Percentiles rank a stretch among this genome's conserved stretches.
These are phyloP conservation scores for Anarrhichthys ocellatus DNA, from an alignment of 2,113 vertebrate species.

Conservation along the genomic window DNA sequence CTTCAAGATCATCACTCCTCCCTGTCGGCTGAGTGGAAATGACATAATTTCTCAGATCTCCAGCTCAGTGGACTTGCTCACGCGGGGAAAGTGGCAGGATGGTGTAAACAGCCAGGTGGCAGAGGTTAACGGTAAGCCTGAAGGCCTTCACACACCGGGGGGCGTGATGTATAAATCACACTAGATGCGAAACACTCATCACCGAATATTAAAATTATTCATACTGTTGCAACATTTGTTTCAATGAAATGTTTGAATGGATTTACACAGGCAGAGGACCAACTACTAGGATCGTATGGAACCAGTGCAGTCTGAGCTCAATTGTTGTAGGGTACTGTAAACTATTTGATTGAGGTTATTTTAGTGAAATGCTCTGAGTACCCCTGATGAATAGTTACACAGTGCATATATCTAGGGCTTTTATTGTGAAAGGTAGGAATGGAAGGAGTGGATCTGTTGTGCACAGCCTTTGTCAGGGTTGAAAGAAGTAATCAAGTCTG, in stretches of 20 bases:
- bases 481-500: background rate
- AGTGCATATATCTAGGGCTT: background rate
- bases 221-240: background rate
- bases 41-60: slow-evolving; percentile 77
- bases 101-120: slow-evolving; percentile 67
- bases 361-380: too few relatives aligned
- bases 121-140: slow-evolving; percentile 51
- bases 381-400: background rate
- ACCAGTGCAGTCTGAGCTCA: background rate
- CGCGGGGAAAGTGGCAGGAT: slow-evolving; percentile 62
- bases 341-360: too few relatives aligned
- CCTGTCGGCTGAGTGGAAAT: slow-evolving; percentile 64
- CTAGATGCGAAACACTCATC: background rate
- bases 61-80: slow-evolving; percentile 56
- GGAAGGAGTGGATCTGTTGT: background rate
- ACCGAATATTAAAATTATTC: background rate
- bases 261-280: background rate
- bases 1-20: slow-evolving; percentile 54
- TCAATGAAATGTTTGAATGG: background rate
- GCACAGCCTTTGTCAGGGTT: background rate
- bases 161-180: background rate
- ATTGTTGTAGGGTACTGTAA: background rate
- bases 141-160: background rate
- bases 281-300: background rate
- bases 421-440: background rate